A percentile compares a stretch with the other conserved stretches of the same genome.
Conservation (phyloP, 2,797 vertebrate species). For the Lateolabrax maculatus region DNA sequence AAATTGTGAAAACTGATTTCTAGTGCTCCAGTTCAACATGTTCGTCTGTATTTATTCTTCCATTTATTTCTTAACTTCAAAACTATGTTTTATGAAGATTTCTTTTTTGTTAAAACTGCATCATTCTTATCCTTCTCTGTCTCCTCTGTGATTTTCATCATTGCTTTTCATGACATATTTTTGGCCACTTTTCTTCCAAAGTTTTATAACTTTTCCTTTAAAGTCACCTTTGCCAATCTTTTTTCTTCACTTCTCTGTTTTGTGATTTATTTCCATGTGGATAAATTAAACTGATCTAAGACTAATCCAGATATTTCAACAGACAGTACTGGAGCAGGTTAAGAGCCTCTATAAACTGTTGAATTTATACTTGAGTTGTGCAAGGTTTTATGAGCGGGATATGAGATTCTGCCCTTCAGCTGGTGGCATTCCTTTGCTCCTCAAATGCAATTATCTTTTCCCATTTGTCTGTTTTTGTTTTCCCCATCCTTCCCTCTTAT, state of each 20-base stretch:
- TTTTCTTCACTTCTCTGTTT: not conserved
- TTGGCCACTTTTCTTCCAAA: constrained; percentile 1
- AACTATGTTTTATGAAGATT: not conserved
- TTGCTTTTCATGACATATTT: constrained; percentile 5
- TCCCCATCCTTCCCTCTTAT: constrained; percentile 66
- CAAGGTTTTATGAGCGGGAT: constrained; percentile 35
- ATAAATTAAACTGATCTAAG: constrained; percentile 20
- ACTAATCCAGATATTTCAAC: constrained; percentile 9
- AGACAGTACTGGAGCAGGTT: constrained; percentile 7
- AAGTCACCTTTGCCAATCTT: constrained; percentile 5
- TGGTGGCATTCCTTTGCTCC: constrained; percentile 66
- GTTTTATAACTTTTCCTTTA: not conserved
- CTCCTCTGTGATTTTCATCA: not conserved
- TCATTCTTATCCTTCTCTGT: not conserved
- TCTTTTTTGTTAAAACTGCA: not conserved
- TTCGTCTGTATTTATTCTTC: not conserved
- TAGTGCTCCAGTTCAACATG: not conserved
- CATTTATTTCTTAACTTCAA: not conserved
- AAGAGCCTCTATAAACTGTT: constrained; percentile 16
- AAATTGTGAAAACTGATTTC: too few species aligned
- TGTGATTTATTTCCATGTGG: not conserved
- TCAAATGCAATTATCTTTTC: constrained; percentile 80
- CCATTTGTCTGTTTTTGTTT: constrained; percentile 84
- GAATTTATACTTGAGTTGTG: constrained; percentile 37
- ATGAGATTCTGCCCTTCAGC: constrained; percentile 65